Evolutionary conservation across 2,113 vertebrate species (phyloP), one percentile per base, ranked within the genome.

Genomic region (Edolisoma coerulescens): DNA sequence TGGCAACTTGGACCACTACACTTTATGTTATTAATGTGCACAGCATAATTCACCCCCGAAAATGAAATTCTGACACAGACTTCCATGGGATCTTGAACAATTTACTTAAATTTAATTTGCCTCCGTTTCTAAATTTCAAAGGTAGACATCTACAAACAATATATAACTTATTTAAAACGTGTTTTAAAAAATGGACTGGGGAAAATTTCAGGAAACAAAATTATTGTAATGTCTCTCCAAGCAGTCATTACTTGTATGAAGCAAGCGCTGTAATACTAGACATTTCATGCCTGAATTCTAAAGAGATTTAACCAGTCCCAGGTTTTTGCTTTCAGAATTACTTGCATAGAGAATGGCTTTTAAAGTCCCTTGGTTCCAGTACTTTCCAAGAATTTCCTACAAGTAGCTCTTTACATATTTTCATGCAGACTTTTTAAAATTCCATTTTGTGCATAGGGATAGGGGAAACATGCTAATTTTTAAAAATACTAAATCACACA

Each of bases 191-290:
- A 95, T 35, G 53, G 57, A 68, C 88, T 81, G 83, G 68, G 90
- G 85, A 91, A 90, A 95, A 94, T 86, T 70, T 96, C 93, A 96
- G 93, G 92, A 95, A 97, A 86, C 90, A 53, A 95, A 92, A 96
- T 97, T 93, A 94, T 89, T 93, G 90, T 95, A 94, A 96, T 95
- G 90, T 94, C 90, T 95, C 95, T 97, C 96, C 89, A 95, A 95
- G 95, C 86, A 92, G 90, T 71, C 93, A 86, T 96, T 97, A 93
- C 52, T 86, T 37, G 71, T 74, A 74, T 0, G 87, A 89, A 92
- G 59, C 63, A 70, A 84, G 89, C 24, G 44, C 79, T 92, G 92
- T 90, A 93, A 94, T 86, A 94, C 23, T 93, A 97, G 79, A 95
- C 59, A 75, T 86, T 91, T 96, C 76, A 93, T 96, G 93, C 79